Base-by-base conservation (phyloP, 2,113 vertebrate genomes). In the Hippocampus barbouri region DNA sequence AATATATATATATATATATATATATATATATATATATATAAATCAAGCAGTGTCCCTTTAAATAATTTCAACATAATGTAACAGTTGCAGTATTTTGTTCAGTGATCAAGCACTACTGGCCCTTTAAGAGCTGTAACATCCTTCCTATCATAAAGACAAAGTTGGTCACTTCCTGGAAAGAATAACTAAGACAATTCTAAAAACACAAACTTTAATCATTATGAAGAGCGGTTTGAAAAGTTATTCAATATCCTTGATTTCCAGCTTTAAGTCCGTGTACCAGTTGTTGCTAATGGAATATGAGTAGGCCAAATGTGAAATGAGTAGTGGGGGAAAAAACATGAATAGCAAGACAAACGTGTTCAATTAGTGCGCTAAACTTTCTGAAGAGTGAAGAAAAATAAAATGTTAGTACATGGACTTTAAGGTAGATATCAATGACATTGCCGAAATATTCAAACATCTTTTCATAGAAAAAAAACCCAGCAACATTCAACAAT, bases 11-110 rank as follows among this genome's bases (percentile, higher is more conserved):
- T 14, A 45, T 45, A 65, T 43, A 10, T 11, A 43, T 10, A 43
- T 11, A 43, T 11, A 45, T 45, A 45, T 11, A 45, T 45, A 12
- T 14, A 45, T 12, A 45, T 14, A 45, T 14, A 45, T 45, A 65
- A 60, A 56, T 79, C 64, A 67, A 69, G 66, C 67, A 68, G 25
- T 56, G 38, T 27, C 1, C 30, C 49, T 67, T 84, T 69, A 56
- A 34, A 63, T 41, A 49, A 30, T 16, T 41, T 8, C 2, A 67
- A 15, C 16, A n/a, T 41, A 45, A 54, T 18, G 6, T 77, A 61
- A 66, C n/a, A 74, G 63, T 20, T 54, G 1, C 21, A 53, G 2
- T 45, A 43, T 43, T 66, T 20, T 21, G 1, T 23, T 54, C 27
- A 27, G 25, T 21, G 0, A 18, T 40, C 21, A 12, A 11, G 16